These are phyloP conservation scores for Drosophila nebulosa DNA, from an alignment of 1,140 invertebrate species.

Conservation along the genomic window DNA sequence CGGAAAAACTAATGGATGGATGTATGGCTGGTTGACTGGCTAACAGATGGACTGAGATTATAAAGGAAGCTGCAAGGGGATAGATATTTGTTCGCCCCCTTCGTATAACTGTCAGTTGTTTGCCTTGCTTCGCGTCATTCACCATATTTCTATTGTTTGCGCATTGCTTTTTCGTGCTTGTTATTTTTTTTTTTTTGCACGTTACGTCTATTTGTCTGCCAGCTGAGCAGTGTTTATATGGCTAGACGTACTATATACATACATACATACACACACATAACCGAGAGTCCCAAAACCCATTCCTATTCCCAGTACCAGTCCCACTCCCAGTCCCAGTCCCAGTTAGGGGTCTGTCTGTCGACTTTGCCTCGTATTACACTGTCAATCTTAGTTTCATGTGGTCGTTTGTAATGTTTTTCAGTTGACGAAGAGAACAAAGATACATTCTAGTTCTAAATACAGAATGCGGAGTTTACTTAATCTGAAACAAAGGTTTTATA, in stretches of 20 bases:
- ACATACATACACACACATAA: constrained; percentile 6
- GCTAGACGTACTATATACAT: neutral
- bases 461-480: neutral
- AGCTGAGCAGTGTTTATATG: constrained; percentile 64
- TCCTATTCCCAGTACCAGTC: too few species aligned
- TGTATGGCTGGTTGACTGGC: constrained; percentile 51
- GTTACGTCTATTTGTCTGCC: constrained; percentile 59
- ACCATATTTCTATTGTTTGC: constrained; percentile 56
- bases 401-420: constrained; percentile 45
- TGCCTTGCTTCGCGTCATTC: constrained; percentile 47
- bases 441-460: neutral
- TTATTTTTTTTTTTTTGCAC: constrained; percentile 42
- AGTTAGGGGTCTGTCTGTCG: constrained; percentile 32
- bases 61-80: constrained; percentile 13
- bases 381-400: constrained; percentile 55
- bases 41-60: constrained; percentile 30
- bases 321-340: neutral
- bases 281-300: neutral
- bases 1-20: constrained; percentile 63
- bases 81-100: neutral
- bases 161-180: constrained; percentile 22
- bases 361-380: constrained; percentile 48
- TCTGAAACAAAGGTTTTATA: neutral
- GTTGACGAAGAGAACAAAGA: constrained; percentile 19
- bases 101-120: constrained; percentile 25